Evolutionary conservation across 2,113 vertebrate genomes (phyloP), one percentile per base, ranked within the genome.

Genomic region (Camarhynchus parvulus): DNA sequence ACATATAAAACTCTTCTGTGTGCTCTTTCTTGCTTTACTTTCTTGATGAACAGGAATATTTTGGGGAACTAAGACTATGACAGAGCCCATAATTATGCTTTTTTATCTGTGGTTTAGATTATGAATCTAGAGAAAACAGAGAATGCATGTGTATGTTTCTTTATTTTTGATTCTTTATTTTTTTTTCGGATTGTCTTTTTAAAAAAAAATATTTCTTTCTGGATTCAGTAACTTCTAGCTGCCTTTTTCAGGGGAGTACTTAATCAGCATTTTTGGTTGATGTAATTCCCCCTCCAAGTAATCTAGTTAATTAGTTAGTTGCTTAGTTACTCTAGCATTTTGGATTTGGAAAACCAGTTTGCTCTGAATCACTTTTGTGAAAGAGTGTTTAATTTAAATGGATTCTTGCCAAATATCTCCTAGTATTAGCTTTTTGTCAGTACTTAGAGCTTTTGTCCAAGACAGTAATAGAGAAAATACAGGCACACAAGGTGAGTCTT

Each of bases 281-380:
- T 83, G 6, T 73, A 69, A 66, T 55, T 91, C n/a, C 37, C 84
- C 25, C n/a, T 92, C 31, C 42, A 81, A 69, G 50, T 90, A 91
- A 92, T 91, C 15, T 31, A 77, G 63, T 94, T 86, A 92, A 79
- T 84, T 88, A 72, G 23, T 64, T 92, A 83, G 76, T 96, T 96
- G 80, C 91, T 95, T 89, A 92, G 93, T 94, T 92, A 95, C 93
- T 80, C 0, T 0, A 69, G 46, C 41, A 58, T 90, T 83, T 83
- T 92, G 41, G 50, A 62, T 86, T 79, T 92, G 55, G 59, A 80
- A 90, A 80, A 53, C 13, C 31, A 23, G 46, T 89, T 95, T 90
- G 27, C 55, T 90, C 37, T 86, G 91, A 80, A 83, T 90, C 21
- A 11, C 7, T 86, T 87, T n/a, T 49, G 31, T 80, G 55, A 63